Evolutionary conservation across 2,797 vertebrate species (phyloP).

Genomic region (Crotalus adamanteus): DNA sequence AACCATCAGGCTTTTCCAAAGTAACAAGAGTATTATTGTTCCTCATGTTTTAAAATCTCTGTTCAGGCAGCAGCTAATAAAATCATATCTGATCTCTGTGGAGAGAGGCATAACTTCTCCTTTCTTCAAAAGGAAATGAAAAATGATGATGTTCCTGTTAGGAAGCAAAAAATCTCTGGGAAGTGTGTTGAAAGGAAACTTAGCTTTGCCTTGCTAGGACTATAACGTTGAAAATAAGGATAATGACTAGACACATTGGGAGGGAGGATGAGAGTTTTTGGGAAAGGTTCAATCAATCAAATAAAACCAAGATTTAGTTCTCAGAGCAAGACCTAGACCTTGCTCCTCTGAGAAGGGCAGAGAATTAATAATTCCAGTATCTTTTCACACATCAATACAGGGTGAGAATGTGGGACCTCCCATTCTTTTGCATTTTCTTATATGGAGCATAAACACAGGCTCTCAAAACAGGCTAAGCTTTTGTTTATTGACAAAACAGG

Average conservation of each 20-base stretch:
- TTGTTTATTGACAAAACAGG: neutral
- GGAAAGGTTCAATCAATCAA: too few species aligned
- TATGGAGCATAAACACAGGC: too few species aligned
- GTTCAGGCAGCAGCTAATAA: constrained; percentile 44
- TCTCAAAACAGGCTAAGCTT: neutral
- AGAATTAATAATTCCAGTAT: neutral
- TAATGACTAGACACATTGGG: neutral
- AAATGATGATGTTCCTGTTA: constrained; percentile 28
- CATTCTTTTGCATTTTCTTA: neutral
- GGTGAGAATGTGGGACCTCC: neutral
- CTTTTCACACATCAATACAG: neutral
- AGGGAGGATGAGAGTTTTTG: neutral
- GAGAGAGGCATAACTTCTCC: constrained; percentile 10
- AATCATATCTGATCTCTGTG: constrained; percentile 42
- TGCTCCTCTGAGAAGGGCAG: neutral
- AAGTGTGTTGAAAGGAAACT: neutral
- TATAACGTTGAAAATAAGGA: neutral
- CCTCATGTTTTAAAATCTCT: neutral
- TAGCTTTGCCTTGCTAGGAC: neutral
- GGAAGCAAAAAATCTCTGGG: constrained; percentile 29
- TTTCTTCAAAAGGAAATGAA: constrained; percentile 56
- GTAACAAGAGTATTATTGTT: neutral
- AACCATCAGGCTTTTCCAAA: neutral
- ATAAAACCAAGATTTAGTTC: neutral
- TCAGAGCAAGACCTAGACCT: neutral